Base-by-base conservation (phyloP, 2,888 invertebrate species). In the Belgica antarctica region DNA sequence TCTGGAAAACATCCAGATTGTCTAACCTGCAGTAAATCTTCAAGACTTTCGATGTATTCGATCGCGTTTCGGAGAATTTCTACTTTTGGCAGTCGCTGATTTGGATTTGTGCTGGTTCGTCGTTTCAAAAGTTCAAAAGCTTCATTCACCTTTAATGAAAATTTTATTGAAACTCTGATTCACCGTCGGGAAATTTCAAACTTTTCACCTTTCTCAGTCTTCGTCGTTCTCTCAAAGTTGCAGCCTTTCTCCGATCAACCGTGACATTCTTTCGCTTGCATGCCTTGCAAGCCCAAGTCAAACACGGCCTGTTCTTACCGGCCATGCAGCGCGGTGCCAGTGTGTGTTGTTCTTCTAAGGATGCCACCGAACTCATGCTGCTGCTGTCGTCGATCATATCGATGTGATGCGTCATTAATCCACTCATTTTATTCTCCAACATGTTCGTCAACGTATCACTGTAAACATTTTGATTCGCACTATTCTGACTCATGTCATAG, bases 21-120 rank as follows among this genome's bases (percentile, higher is more conserved):
- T 19, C 7, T 74, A 73, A 81, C 89, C 77, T 90, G 86, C 1
- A 94, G 78, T 2, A 94, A 83, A 71, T 92, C 92, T 77, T 94
- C 94, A 73, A 94, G 81, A 73, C 90, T 88, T 77, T 96, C 97
- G 74, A 98, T 98, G 78, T 98, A 97, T 76, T 97, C 97, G 77
- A 99, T 99, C 46, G 98, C 98, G 75, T 96, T 96, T 72, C 97
- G 84, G 36, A 99, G 84, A 73, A 99, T 98, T 81, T 99, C 98
- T 72, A 99, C 90, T 83, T 99, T 99, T 1, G 98, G 97, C 75
- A 99, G 83, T 70, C 98, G 84, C 76, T 98, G 98, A 77, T 94
- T 96, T 1, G 97, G 97, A 82, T 94, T 95, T 71, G 94, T 91
- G 75, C 96, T 92, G 0, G 98, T 96, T 70, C 97, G 83, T 75